Conservation (phyloP, 2,888 invertebrate species). For the Leuctra nigra region DNA sequence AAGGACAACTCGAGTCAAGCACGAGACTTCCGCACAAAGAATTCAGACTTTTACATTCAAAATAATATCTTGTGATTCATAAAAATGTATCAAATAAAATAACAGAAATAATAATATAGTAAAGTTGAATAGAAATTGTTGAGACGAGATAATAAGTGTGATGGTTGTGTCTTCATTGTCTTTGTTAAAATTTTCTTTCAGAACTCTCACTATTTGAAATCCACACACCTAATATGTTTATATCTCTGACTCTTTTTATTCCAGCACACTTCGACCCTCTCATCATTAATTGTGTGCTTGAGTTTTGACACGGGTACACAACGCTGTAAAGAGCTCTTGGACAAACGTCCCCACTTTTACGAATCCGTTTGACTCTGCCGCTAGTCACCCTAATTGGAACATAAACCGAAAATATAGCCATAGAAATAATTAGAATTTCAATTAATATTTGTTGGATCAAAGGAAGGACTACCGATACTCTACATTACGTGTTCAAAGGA, state of each 20-base stretch:
- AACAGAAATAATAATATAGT: background rate
- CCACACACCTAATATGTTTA: no score
- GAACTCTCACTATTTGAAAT: no score
- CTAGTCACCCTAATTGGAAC: conserved; percentile 9
- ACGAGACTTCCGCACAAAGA: background rate
- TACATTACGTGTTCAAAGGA: background rate
- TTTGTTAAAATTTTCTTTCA: background rate
- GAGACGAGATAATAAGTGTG: no score
- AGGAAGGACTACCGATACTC: background rate
- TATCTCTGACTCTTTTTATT: background rate
- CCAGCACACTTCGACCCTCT: background rate
- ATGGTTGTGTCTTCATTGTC: no score
- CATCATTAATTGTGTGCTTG: conserved; percentile 1
- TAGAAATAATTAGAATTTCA: background rate
- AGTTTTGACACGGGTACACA: background rate
- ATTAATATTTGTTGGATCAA: background rate
- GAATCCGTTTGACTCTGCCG: conserved; percentile 9
- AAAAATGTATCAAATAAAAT: background rate
- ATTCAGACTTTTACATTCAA: no score
- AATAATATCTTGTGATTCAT: no score
- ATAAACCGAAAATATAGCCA: background rate
- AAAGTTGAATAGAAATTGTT: background rate
- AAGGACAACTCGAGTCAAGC: conserved; percentile 4
- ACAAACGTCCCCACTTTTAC: background rate
- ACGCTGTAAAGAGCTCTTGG: conserved; percentile 4